phyloP scores from a whole-genome alignment of 2,888 invertebrate species.

The Masnerella sp. region DNA sequence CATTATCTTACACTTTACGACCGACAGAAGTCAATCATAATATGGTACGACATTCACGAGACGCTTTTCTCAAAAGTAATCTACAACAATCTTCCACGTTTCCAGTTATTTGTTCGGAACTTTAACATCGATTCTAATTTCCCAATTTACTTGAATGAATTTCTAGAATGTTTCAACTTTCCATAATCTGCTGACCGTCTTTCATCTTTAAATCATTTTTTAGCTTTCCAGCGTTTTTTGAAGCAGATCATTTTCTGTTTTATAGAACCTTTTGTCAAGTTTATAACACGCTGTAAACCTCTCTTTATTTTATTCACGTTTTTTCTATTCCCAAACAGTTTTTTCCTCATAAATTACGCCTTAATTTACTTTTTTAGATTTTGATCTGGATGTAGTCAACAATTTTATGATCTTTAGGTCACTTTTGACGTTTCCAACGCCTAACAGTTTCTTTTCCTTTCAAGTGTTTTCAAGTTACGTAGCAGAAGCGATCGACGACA shows the following conservation, averaged over 20 bases:
- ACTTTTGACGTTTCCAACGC: slow-evolving; percentile 19
- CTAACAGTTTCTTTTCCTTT: too few relatives aligned
- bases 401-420: slow-evolving; percentile 22
- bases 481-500: too few relatives aligned
- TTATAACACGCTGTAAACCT: slow-evolving; percentile 31
- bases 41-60: slow-evolving; percentile 43
- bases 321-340: slow-evolving; percentile 29
- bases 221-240: slow-evolving; percentile 37
- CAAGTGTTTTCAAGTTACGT: too few relatives aligned
- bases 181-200: slow-evolving; percentile 23
- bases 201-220: slow-evolving; percentile 45
- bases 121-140: slow-evolving; percentile 38
- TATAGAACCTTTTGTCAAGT: slow-evolving; percentile 32
- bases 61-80: slow-evolving; percentile 41
- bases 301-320: slow-evolving; percentile 39
- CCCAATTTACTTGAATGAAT: slow-evolving; percentile 33
- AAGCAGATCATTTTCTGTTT: slow-evolving; percentile 35
- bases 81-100: slow-evolving; percentile 29
- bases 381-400: slow-evolving; percentile 2
- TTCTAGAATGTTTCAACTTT: slow-evolving; percentile 40
- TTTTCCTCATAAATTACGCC: slow-evolving; percentile 49
- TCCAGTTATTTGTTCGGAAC: slow-evolving; percentile 39
- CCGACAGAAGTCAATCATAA: slow-evolving; percentile 24
- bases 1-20: slow-evolving; percentile 47
- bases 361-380: slow-evolving; percentile 37